phyloP scores from a whole-genome alignment of 64 coral and sea anemone genomes.

The Trachythela sp. region DNA sequence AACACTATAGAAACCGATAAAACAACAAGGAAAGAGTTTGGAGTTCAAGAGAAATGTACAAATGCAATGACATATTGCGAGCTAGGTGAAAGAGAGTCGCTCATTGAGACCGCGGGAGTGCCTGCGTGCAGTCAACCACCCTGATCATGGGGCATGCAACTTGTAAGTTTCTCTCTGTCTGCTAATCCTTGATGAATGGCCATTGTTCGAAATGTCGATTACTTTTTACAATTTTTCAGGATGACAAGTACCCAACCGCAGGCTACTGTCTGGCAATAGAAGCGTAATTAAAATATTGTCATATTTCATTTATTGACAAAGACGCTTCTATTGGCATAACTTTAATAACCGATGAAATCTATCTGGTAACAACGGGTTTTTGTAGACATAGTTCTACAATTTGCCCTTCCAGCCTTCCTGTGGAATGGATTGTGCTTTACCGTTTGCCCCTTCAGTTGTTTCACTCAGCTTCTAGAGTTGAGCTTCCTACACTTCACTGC shows the following conservation, averaged over 20 bases:
- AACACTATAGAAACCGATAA: no score
- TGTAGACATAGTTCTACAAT: slow-evolving; percentile 12
- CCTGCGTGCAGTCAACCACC: no score
- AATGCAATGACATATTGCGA: no score
- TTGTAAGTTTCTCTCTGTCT: not conserved
- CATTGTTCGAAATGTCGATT: not conserved
- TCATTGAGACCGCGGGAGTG: no score
- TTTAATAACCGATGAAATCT: not conserved
- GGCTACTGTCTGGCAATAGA: not conserved
- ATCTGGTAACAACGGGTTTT: not conserved
- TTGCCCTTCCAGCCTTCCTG: not conserved
- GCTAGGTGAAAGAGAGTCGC: no score
- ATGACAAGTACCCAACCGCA: not conserved
- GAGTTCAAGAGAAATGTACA: no score
- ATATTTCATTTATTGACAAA: not conserved
- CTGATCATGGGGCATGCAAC: not conserved
- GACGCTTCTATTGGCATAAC: not conserved
- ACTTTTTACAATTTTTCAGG: not conserved
- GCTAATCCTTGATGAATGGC: not conserved
- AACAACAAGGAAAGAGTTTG: no score
- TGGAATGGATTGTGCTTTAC: not conserved
- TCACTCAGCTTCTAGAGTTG: not conserved
- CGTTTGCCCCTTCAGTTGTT: not conserved
- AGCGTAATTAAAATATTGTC: not conserved
- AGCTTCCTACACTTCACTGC: not conserved